phyloP scores from a whole-genome alignment of 2,113 vertebrate species.

The Psilopogon haemacephalus region DNA sequence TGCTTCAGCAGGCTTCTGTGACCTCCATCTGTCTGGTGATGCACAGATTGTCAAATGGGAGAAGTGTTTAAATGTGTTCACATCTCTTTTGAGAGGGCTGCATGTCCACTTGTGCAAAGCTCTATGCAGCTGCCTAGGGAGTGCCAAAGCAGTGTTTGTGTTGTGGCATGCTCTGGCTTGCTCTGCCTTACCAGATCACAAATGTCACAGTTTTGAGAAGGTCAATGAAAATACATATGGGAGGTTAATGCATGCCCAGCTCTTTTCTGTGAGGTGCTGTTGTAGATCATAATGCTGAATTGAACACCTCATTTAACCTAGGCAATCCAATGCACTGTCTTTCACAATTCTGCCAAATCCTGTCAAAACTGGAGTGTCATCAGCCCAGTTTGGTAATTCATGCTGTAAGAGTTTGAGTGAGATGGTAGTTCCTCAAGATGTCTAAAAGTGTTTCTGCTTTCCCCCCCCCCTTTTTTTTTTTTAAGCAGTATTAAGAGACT shows the following conservation, averaged over 20 bases:
- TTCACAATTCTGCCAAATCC: not conserved
- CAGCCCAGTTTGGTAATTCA: not conserved
- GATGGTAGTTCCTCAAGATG: not conserved
- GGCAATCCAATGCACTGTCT: not conserved
- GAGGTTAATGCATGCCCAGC: not conserved
- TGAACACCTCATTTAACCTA: not conserved
- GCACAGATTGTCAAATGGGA: not conserved
- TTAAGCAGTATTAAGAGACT: not conserved
- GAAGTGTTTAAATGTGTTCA: not conserved
- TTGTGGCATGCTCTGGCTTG: too few relatives aligned
- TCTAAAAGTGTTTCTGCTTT: not conserved
- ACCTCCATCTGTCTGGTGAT: not conserved
- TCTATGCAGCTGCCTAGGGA: not conserved
- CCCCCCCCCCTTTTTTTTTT: not conserved
- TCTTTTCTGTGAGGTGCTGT: not conserved
- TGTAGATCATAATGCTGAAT: not conserved
- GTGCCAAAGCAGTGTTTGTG: not conserved
- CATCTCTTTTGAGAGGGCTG: not conserved
- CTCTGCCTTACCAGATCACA: not conserved
- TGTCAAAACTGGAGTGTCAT: not conserved
- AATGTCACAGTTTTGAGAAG: not conserved
- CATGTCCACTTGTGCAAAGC: not conserved
- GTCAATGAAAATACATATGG: not conserved
- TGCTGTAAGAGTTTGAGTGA: not conserved
- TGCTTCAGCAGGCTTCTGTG: not conserved